Conservation (phyloP, 2,797 vertebrate species). For the Apogon hyalosoma region DNA sequence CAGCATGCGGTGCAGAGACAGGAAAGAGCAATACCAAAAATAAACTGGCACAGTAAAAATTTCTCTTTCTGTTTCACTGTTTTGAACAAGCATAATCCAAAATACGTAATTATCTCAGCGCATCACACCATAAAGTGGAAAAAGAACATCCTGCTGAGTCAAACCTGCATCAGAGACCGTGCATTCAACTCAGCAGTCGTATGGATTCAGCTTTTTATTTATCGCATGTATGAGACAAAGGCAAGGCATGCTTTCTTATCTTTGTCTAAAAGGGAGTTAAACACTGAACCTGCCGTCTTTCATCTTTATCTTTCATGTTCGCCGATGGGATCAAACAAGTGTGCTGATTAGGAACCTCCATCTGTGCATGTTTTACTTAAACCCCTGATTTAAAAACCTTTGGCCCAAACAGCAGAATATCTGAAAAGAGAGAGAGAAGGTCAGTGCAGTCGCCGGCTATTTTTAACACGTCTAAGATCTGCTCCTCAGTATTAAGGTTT, state of each 20-base stretch:
- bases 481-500: background rate
- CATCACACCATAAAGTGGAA: background rate
- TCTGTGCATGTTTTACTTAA: too few species aligned
- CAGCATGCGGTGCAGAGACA: background rate
- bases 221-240: too few species aligned
- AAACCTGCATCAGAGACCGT: background rate
- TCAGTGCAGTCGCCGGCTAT: background rate
- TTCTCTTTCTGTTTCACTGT: background rate
- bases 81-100: background rate
- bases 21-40: background rate
- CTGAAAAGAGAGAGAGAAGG: background rate
- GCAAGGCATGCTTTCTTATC: too few species aligned
- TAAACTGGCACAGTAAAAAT: background rate
- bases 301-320: too few species aligned
- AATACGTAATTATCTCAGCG: conserved; percentile 2
- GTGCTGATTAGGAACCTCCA: too few species aligned
- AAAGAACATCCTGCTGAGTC: background rate
- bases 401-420: background rate
- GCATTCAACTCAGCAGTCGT: background rate
- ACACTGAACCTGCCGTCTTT: too few species aligned
- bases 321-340: too few species aligned
- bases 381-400: background rate
- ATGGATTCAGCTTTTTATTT: background rate
- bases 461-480: background rate
- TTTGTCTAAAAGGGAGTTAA: too few species aligned